Conservation (phyloP, 2,113 vertebrate species). For the Colossoma macropomum region DNA sequence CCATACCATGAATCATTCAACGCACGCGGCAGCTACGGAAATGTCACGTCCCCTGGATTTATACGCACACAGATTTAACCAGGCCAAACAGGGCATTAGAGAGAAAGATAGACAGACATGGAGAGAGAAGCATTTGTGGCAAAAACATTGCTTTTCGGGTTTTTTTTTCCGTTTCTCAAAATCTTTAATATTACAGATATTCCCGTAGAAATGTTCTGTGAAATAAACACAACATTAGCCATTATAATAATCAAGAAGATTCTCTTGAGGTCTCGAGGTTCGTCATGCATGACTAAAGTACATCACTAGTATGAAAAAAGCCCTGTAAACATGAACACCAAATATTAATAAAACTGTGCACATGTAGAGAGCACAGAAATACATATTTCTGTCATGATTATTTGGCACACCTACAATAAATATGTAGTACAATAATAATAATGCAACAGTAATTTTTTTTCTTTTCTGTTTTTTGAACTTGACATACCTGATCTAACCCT, state of each 20-base stretch:
- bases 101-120: background rate
- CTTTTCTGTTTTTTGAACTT: conserved; percentile 17
- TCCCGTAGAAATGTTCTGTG: conserved; percentile 78
- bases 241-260: conserved; percentile 77
- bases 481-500: conserved; percentile 75
- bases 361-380: conserved; percentile 73
- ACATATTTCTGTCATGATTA: conserved; percentile 70
- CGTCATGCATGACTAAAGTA: conserved; percentile 80
- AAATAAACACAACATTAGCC: conserved; percentile 73
- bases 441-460: conserved; percentile 40
- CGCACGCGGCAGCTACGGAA: conserved; percentile 72
- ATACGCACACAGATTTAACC: conserved; percentile 31
- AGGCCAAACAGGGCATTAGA: conserved; percentile 19
- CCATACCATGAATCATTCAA: conserved; percentile 81
- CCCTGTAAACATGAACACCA: conserved; percentile 76
- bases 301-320: conserved; percentile 77
- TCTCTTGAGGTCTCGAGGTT: conserved; percentile 72
- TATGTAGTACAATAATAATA: conserved; percentile 52
- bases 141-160: background rate
- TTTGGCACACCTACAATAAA: conserved; percentile 79
- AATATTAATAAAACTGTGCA: conserved; percentile 68
- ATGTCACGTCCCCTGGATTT: conserved; percentile 75
- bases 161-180: conserved; percentile 74
- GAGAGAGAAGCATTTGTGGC: conserved; percentile 9
- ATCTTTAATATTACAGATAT: conserved; percentile 83